Conservation (phyloP, 2,113 vertebrate genomes). For the Sturnira hondurensis region DNA sequence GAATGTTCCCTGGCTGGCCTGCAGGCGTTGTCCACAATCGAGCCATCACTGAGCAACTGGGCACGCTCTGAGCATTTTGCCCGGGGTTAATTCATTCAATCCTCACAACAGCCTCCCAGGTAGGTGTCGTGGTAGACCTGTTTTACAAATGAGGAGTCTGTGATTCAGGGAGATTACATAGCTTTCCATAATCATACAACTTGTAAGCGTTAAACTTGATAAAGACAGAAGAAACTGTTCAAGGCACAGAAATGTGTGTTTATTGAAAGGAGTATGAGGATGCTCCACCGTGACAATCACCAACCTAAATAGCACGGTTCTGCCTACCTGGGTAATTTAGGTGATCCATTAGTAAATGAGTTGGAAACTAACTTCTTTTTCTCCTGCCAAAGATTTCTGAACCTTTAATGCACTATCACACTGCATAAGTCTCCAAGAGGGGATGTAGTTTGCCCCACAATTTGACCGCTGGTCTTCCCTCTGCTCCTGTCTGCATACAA, state of each 20-base stretch:
- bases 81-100: background rate
- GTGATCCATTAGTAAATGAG: background rate
- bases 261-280: background rate
- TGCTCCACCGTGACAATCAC: background rate
- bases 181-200: background rate
- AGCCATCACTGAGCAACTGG: too few species aligned
- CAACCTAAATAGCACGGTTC: background rate
- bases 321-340: background rate
- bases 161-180: background rate
- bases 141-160: background rate
- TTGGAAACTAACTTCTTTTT: background rate
- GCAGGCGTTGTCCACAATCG: background rate
- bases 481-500: rapidly evolving
- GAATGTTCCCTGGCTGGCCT: background rate
- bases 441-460: background rate
- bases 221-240: background rate
- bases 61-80: too few species aligned
- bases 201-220: background rate
- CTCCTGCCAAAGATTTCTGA: background rate
- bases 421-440: background rate
- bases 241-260: background rate
- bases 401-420: background rate
- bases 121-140: too few species aligned
- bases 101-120: background rate
- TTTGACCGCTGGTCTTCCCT: background rate